Evolutionary conservation across 2,888 invertebrate genomes (phyloP).

Genomic region (Herminia tarsipennalis): DNA sequence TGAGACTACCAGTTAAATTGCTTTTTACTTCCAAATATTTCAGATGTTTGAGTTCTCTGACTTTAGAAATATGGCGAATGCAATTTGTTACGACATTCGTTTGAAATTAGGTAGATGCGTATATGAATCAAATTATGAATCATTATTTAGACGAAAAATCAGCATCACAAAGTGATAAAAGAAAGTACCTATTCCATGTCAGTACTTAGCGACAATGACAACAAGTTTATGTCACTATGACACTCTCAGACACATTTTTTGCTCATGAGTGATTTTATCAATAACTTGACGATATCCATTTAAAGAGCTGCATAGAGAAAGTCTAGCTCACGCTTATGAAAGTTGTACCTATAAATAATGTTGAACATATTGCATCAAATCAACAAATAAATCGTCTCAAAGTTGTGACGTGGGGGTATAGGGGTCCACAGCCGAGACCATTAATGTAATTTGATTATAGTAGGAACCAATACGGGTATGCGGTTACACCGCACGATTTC

Average conservation of each 20-base stretch:
- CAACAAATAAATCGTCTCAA: constrained; percentile 16
- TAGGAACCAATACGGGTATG: constrained; percentile 45
- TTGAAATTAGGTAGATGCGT: too few relatives aligned
- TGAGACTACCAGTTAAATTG: constrained; percentile 21
- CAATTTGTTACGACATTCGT: too few relatives aligned
- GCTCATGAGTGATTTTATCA: constrained; percentile 28
- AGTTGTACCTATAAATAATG: constrained; percentile 19
- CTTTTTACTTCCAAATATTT: constrained; percentile 19
- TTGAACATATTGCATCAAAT: constrained; percentile 8
- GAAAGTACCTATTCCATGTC: too few relatives aligned
- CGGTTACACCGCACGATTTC: constrained; percentile 42
- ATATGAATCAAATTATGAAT: too few relatives aligned
- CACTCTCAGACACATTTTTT: constrained; percentile 1
- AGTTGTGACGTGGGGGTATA: constrained; percentile 23
- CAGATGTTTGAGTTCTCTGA: neutral
- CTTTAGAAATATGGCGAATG: too few relatives aligned
- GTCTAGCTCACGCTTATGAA: constrained; percentile 32
- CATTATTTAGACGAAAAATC: too few relatives aligned
- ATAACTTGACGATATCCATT: constrained; percentile 17
- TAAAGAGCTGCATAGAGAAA: constrained; percentile 28
- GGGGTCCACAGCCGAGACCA: constrained; percentile 21
- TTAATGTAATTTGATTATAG: constrained; percentile 49
- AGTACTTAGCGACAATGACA: too few relatives aligned
- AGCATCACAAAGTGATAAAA: too few relatives aligned
- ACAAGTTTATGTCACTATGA: too few relatives aligned